Evolutionary conservation across 2,113 vertebrate genomes (phyloP).

Genomic region (Hepsetus odoe): DNA sequence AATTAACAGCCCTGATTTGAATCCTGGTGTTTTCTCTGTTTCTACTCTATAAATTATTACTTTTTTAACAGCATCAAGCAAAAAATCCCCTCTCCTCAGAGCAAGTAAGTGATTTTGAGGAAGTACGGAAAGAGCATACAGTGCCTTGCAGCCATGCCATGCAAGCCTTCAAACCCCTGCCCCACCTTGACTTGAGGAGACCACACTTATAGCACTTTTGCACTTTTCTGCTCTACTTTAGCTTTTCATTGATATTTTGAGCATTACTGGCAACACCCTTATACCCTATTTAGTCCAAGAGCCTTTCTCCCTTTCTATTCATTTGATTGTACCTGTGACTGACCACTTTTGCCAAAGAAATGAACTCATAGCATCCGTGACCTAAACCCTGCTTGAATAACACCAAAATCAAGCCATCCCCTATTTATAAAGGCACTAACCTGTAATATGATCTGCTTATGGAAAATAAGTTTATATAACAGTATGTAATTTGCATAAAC

Average conservation of each 20-base stretch:
- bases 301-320: not conserved
- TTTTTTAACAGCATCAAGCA: conserved; percentile 99
- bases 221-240: conserved; percentile 7
- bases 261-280: not conserved
- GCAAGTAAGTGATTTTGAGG: conserved; percentile 91
- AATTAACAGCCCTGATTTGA: not conserved
- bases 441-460: not conserved
- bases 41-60: conserved; percentile 88
- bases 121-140: conserved; percentile 81
- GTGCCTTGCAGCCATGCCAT: conserved; percentile 83
- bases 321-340: not conserved
- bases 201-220: not conserved
- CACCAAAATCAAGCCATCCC: not conserved
- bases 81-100: conserved; percentile 93
- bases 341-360: conserved; percentile 21
- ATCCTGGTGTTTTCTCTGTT: conserved; percentile 75
- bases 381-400: conserved; percentile 45
- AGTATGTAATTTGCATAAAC: not conserved
- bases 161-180: conserved; percentile 82
- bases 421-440: conserved; percentile 43
- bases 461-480: not conserved
- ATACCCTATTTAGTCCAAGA: not conserved
- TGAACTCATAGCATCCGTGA: conserved; percentile 42
- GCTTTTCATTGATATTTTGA: conserved; percentile 1
- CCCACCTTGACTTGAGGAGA: conserved; percentile 19